phyloP scores from a whole-genome alignment of 2,113 vertebrate genomes.

The Microtus montanus region DNA sequence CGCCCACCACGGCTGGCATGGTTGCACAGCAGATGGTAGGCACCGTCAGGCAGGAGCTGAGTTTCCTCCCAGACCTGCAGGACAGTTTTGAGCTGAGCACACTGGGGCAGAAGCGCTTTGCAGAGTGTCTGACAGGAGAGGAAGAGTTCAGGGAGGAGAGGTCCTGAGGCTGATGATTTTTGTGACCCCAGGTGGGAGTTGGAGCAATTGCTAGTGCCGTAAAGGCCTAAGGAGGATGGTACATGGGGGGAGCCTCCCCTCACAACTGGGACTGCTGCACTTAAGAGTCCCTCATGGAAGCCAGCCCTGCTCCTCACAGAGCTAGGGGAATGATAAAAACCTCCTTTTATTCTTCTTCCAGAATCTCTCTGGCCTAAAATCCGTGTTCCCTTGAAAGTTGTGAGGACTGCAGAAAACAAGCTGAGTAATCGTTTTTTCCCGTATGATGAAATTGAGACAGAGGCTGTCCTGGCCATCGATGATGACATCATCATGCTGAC shows the following conservation, averaged over 20 bases:
- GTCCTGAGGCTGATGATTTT: not conserved
- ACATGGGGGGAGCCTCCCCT: not conserved
- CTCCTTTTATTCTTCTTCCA: slow-evolving; percentile 71
- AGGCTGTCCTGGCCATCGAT: slow-evolving; percentile 97
- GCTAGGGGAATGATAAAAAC: not conserved
- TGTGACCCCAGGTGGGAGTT: not conserved
- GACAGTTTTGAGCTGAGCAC: not conserved
- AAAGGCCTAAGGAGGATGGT: not conserved
- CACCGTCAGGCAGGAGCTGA: rapidly evolving
- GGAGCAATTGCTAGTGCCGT: not conserved
- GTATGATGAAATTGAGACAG: slow-evolving; percentile 97
- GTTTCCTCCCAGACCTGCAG: not conserved
- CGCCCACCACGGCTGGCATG: not conserved
- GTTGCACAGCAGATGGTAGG: rapidly evolving
- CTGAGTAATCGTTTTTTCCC: slow-evolving; percentile 99
- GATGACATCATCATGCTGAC: slow-evolving; percentile 99
- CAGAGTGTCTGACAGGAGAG: not conserved
- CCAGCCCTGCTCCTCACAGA: not conserved
- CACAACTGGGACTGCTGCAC: not conserved
- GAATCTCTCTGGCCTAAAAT: slow-evolving; percentile 98
- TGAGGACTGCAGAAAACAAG: slow-evolving; percentile 97
- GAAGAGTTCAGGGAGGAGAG: not conserved
- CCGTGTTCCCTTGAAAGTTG: slow-evolving; percentile 94
- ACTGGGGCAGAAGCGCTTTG: not conserved
- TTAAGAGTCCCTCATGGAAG: not conserved